phyloP scores from a whole-genome alignment of 2,888 invertebrate genomes.

The Nomada hirtipes region DNA sequence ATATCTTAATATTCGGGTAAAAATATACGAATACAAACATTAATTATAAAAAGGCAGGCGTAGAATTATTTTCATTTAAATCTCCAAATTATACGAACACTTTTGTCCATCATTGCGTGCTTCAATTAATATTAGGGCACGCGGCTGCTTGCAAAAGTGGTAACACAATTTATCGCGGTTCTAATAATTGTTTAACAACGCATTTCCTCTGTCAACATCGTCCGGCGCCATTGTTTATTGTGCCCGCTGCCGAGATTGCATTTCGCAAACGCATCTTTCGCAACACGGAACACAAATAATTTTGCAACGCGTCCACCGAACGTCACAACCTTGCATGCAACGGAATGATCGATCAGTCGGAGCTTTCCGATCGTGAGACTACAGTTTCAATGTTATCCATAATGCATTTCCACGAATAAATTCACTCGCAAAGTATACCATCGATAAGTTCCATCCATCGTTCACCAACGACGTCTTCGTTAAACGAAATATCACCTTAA shows the following conservation, averaged over 20 bases:
- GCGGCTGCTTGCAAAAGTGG: background rate
- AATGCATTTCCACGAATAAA: background rate
- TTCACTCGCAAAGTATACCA: background rate
- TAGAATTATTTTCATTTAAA: no score
- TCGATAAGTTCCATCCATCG: background rate
- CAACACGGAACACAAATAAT: background rate
- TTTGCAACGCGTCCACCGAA: background rate
- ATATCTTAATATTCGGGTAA: no score
- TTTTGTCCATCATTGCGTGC: no score
- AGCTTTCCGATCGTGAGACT: background rate
- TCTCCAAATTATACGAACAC: no score
- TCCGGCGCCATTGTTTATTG: background rate
- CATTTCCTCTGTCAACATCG: no score
- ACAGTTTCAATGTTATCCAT: background rate
- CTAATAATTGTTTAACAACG: no score
- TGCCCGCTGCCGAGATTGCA: background rate
- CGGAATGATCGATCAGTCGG: background rate
- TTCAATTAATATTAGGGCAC: background rate
- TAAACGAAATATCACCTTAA: background rate
- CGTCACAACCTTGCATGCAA: slow-evolving; percentile 1
- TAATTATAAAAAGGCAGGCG: no score
- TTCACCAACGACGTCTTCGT: background rate
- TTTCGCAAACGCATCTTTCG: background rate
- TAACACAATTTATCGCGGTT: background rate
- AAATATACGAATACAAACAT: no score